Conservation (phyloP, 2,113 vertebrate species). For the Gavialis gangeticus region DNA sequence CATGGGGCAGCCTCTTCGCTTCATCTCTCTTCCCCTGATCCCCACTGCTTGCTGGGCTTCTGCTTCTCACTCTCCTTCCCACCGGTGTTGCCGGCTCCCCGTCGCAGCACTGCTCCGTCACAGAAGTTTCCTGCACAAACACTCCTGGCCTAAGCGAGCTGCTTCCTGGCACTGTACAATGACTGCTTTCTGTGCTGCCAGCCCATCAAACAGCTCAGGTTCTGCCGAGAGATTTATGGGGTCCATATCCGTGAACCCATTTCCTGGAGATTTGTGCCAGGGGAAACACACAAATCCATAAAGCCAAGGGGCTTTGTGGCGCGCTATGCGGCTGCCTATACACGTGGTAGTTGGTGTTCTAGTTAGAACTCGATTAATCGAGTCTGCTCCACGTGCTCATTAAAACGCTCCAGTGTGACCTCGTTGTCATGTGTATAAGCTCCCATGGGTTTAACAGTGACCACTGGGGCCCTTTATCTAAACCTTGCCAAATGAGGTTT, state of each 20-base stretch:
- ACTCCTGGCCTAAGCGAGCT: neutral
- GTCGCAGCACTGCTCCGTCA: neutral
- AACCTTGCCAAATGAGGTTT: no score
- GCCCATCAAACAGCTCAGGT: neutral
- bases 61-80: neutral
- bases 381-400: no score
- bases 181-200: neutral
- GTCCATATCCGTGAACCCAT: neutral
- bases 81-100: neutral
- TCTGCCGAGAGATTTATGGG: neutral
- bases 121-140: neutral
- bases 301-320: neutral
- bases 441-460: no score
- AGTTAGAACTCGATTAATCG: no score
- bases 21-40: neutral
- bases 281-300: neutral
- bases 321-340: no score
- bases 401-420: no score
- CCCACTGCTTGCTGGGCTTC: neutral
- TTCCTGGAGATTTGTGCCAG: rapidly evolving
- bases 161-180: neutral
- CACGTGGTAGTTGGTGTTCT: no score
- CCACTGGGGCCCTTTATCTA: no score
- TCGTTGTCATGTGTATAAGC: no score
- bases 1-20: rapidly evolving